These are phyloP conservation scores for Trichacis sp. DNA, from an alignment of 2,888 invertebrate genomes.

Conservation along the genomic window DNA sequence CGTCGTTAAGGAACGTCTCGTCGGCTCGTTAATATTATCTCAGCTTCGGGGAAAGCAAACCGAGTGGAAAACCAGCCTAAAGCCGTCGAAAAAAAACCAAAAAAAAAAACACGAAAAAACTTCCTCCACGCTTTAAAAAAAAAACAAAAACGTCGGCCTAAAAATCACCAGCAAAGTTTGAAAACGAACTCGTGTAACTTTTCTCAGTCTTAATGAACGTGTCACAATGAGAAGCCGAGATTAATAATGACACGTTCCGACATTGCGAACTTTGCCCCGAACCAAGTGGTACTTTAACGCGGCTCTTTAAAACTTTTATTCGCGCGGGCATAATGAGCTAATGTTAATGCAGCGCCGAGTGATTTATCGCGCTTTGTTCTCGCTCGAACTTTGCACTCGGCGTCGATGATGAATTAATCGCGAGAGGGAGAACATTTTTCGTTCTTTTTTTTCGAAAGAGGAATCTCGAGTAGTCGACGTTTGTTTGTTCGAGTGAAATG, in stretches of 20 bases:
- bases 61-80: not conserved
- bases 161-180: no score
- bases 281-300: constrained; percentile 6
- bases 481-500: constrained; percentile 22
- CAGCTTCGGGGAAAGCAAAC: constrained; percentile 9
- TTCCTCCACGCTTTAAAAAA: not conserved
- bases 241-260: constrained; percentile 19
- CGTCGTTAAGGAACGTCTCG: constrained; percentile 26
- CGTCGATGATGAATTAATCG: constrained; percentile 27
- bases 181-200: not conserved
- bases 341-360: constrained; percentile 33
- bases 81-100: not conserved
- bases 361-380: constrained; percentile 42
- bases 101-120: not conserved
- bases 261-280: constrained; percentile 27
- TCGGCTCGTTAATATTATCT: constrained; percentile 16
- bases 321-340: constrained; percentile 31
- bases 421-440: not conserved
- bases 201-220: constrained; percentile 12
- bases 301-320: constrained; percentile 27
- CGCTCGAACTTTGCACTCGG: constrained; percentile 32
- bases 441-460: not conserved
- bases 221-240: constrained; percentile 8
- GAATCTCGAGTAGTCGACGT: constrained; percentile 10
- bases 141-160: not conserved